Evolutionary conservation across 2,113 vertebrate genomes (phyloP).

Genomic region (Xyrauchen texanus): DNA sequence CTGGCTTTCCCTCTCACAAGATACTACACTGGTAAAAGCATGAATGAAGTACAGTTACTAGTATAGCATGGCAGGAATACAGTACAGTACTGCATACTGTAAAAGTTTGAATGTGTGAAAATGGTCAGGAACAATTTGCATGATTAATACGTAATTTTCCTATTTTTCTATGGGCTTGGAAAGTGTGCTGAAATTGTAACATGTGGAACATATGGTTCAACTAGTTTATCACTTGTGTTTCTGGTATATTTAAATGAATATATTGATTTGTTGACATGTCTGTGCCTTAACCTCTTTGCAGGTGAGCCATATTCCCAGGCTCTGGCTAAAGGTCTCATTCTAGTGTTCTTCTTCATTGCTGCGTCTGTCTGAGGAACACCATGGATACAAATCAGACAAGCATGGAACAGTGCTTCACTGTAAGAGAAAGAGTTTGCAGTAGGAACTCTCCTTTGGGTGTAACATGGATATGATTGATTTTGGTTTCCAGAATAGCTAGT

Average conservation of each 20-base stretch:
- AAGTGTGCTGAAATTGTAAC: too few relatives aligned
- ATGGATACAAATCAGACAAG: slow-evolving; percentile 75
- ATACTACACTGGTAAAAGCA: slow-evolving; percentile 84
- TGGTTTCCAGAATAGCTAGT: too few relatives aligned
- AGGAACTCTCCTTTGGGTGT: background rate
- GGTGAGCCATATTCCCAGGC: slow-evolving; percentile 82
- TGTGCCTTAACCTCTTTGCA: slow-evolving; percentile 57
- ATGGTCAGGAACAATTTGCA: background rate
- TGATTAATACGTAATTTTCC: background rate
- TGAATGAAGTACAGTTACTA: background rate
- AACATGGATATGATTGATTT: background rate
- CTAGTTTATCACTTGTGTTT: too few relatives aligned
- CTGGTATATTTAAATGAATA: too few relatives aligned
- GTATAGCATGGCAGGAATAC: too few relatives aligned
- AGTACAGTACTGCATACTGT: background rate
- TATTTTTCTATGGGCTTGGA: slow-evolving; percentile 10
- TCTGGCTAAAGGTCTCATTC: slow-evolving; percentile 83
- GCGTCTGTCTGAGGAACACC: slow-evolving; percentile 77
- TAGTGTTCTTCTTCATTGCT: slow-evolving; percentile 76
- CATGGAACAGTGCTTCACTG: slow-evolving; percentile 52
- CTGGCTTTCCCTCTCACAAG: slow-evolving; percentile 85
- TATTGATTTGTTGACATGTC: too few relatives aligned
- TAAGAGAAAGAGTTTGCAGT: slow-evolving; percentile 6
- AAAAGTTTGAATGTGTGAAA: background rate
- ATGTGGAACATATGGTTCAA: too few relatives aligned